Base-by-base conservation (phyloP, 2,797 vertebrate species). In the Rhinella marina region DNA sequence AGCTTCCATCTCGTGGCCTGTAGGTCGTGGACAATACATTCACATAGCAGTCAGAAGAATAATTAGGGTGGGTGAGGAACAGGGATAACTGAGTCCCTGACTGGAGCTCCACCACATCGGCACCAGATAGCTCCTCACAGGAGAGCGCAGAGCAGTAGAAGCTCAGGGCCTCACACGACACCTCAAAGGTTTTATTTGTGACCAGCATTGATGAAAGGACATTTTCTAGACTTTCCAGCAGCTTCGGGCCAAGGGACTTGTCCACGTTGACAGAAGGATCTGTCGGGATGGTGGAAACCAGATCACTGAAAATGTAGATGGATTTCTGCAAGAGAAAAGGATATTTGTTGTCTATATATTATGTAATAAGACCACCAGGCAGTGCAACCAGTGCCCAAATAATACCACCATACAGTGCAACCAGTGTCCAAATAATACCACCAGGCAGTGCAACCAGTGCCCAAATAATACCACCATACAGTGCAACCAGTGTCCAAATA, bases 191-290 rank as follows among this genome's bases (percentile, higher is more conserved):
- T 50, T 52, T 4, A 54, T 76, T 32, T 5, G 86, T 82, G 7
- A 32, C n/a, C 16, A 9, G 4, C 32, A 75, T 62, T 29, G 25
- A 41, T 0, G 79, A 41, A 17, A 76, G 54, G 8, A 62, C n/a
- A 75, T 29, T 82, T 56, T 87, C 86, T 2, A 87, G 7, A 19
- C n/a, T 56, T 7, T 32, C 10, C 16, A 87, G n/a, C 21, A 87
- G 48, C 5, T 54, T 41, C 11, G 79, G 54, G 16, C 68, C 79
- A 1, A 75, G 17, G 23, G 11, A 23, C 1, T 54, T 27, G 14
- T 62, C 29, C 27, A 5, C 54, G 7, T n/a, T 57, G 21, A 25
- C 2, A 11, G 17, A 54, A 3, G 12, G 50, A 32, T 7, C 4
- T 21, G 17, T 19, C 32, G 16, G 32, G 32, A 21, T 19, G 25